A percentile compares a stretch with the other conserved stretches of the same genome.
phyloP scores from a whole-genome alignment of 2,113 vertebrate genomes.

The Chloropsis hardwickii region DNA sequence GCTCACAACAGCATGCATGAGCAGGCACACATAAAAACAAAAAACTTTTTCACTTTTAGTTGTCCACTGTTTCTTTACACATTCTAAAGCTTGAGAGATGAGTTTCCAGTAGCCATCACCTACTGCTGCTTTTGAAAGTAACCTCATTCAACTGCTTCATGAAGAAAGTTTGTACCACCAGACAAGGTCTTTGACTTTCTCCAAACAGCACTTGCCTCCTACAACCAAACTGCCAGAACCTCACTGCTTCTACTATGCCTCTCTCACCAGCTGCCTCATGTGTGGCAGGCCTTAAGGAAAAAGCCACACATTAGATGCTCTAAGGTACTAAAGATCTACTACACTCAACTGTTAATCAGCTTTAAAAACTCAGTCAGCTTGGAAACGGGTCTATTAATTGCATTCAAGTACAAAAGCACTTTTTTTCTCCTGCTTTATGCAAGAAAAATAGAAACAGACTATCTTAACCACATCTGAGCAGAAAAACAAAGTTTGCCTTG shows the following conservation, averaged over 20 bases:
- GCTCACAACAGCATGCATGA: background rate
- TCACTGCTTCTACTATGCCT: background rate
- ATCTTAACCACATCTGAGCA: background rate
- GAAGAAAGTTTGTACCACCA: background rate
- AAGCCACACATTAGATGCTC: background rate
- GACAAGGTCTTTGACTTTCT: background rate
- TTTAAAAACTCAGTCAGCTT: background rate
- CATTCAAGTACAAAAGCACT: background rate
- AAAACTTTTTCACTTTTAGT: background rate
- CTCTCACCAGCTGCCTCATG: background rate
- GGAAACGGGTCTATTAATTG: background rate
- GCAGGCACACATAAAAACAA: background rate
- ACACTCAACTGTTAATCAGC: background rate
- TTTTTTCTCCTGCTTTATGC: background rate
- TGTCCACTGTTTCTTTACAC: background rate
- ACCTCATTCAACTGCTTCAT: background rate
- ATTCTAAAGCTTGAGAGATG: background rate
- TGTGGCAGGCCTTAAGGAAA: background rate
- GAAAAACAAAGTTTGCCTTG: background rate
- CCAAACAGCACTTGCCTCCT: background rate
- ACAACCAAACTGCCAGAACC: background rate
- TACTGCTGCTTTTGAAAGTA: background rate
- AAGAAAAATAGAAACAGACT: background rate
- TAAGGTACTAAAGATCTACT: background rate
- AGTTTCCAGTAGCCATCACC: background rate